These are phyloP conservation scores for Polypedilum pembai DNA, from an alignment of 1,140 invertebrate species.

Conservation along the genomic window DNA sequence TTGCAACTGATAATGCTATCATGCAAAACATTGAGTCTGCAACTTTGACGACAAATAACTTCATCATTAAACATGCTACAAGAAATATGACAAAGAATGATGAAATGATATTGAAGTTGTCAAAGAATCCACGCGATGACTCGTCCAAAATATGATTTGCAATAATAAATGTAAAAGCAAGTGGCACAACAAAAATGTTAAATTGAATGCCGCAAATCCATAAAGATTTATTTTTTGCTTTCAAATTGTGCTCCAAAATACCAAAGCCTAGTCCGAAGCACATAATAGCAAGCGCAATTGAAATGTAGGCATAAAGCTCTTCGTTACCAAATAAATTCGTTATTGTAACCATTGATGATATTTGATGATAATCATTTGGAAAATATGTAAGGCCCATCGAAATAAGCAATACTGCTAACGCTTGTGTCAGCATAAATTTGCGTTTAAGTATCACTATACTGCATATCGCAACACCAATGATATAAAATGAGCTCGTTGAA, in stretches of 20 bases:
- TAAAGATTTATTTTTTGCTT: neutral
- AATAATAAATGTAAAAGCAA: neutral
- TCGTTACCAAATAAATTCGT: slow-evolving; percentile 3
- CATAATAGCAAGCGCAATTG: neutral
- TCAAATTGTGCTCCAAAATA: slow-evolving; percentile 16
- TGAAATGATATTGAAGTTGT: slow-evolving; percentile 22
- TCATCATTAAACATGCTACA: slow-evolving; percentile 28
- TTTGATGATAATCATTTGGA: neutral
- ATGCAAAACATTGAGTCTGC: slow-evolving; percentile 27
- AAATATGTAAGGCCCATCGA: neutral
- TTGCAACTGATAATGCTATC: neutral
- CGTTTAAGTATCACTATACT: neutral
- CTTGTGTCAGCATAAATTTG: neutral
- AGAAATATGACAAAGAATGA: slow-evolving; percentile 24
- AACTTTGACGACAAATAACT: slow-evolving; percentile 34
- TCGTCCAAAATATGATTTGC: neutral
- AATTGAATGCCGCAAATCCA: slow-evolving; percentile 1
- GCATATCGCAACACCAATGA: neutral
- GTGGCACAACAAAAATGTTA: neutral
- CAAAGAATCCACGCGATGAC: slow-evolving; percentile 13
- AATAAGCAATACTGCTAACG: neutral
- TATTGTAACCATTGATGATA: neutral
- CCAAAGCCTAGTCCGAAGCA: neutral
- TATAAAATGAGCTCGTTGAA: neutral
- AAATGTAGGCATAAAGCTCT: slow-evolving; percentile 11